Evolutionary conservation across 2,797 vertebrate genomes (phyloP), one percentile per base, ranked within the genome.

Genomic region (Tachyglossus aculeatus): DNA sequence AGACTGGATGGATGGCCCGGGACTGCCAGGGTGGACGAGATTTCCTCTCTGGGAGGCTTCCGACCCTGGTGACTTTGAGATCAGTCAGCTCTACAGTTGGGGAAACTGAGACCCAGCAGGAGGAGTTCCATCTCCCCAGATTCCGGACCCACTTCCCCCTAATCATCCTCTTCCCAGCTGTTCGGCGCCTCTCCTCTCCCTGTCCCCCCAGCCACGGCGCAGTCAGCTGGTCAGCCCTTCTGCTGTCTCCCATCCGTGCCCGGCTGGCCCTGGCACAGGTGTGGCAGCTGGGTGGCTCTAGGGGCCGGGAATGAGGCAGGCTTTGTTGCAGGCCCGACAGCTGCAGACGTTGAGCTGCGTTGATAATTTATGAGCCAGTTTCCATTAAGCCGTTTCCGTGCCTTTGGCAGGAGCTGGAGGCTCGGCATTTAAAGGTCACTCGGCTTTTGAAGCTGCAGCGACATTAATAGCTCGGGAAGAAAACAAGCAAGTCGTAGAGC

Each of bases 401-500:
- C 78, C 78, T 80, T 68, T 70, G 77, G 79, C 81, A 57, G 77
- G 59, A 82, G 79, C 67, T 45, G 72, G 62, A 77, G 55, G 67
- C 77, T 73, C 54, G 3, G 77, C 75, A 69, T 84, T 81, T 88
- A 86, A 84, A 86, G 77, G 83, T 88, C 81, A 86, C 74, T 31
- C 53, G 33, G 81, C 79, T 77, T 87, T 86, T 84, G 81, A 84
- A 86, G 83, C 83, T 38, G 47, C 75, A 75, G 29, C 9, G 67
- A 84, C 83, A 86, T 84, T 80, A 84, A 84, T 88, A 81, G 80
- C 75, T 87, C 73, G 81, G 65, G 80, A 84, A 77, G 79, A 82
- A 83, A 88, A 81, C 79, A 87, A 77, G 81, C 40, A 70, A 70
- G 67, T 57, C 40, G 67, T 41, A 64, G 67, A 53, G 34, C 66